Evolutionary conservation across 2,797 vertebrate species (phyloP), one percentile per base, ranked within the genome.

Genomic region (Acrossocheilus fasciatus): DNA sequence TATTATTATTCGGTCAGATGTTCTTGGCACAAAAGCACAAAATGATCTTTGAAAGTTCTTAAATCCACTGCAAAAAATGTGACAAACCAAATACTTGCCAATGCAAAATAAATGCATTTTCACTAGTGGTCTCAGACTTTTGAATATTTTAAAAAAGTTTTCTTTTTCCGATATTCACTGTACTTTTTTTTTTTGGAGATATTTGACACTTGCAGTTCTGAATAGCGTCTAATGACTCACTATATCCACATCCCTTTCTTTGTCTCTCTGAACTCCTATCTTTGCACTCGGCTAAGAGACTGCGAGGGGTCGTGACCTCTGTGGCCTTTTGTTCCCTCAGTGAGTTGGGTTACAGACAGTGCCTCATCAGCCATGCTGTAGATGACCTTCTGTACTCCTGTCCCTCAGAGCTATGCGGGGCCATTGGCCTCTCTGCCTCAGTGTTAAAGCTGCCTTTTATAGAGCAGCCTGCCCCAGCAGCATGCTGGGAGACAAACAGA

Each of bases 381-480:
- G 68, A 47, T 88, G 90, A 90, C 89, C 88, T 85, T 90, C 85
- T 74, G 87, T 89, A 83, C 88, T 81, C 64, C 87, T 78, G 89
- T 89, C 85, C 86, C 87, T 76, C 76, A 82, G 81, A 88, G 87
- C 85, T 83, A 89, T 81, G 72, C 83, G 41, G 86, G 85, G 82
- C 76, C 81, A 69, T 74, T 88, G 88, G 82, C 86, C 89, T 89
- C 75, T 73, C 70, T 82, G 87, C 78, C 84, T 85, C 86, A 70
- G 68, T 80, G 82, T 89, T 89, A 88, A 85, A 86, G 81, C 76
- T 39, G 81, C 87, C 87, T 85, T 89, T 89, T 89, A 91, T 80
- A 87, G 89, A 76, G 59, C 41, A 84, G 76, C 75, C 88, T 87
- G 83, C 75, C 80, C 84, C 86, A 88, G 87, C 79, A 87, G 86